phyloP scores from a whole-genome alignment of 2,113 vertebrate species.

The Ardeotis arabs region DNA sequence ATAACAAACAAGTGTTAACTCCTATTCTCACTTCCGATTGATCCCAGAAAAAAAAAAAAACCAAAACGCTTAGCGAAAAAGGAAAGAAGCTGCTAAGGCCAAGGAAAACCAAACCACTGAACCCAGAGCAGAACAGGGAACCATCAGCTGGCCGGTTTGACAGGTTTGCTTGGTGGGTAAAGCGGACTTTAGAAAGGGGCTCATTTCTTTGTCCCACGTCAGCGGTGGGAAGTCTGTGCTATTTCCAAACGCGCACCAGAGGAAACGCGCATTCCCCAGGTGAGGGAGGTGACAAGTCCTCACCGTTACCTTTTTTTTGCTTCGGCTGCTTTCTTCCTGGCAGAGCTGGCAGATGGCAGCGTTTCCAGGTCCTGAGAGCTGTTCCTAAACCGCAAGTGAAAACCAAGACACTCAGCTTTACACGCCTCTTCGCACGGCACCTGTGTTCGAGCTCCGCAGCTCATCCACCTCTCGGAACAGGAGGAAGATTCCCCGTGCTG shows the following conservation, averaged over 20 bases:
- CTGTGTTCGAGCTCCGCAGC: not conserved
- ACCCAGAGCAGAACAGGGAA: not conserved
- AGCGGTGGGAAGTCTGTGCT: not conserved
- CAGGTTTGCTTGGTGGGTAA: not conserved
- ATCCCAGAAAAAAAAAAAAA: not conserved
- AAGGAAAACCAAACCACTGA: not conserved
- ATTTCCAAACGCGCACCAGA: rapidly evolving
- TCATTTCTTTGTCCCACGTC: not conserved
- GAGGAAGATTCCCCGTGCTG: not conserved
- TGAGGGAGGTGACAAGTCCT: not conserved
- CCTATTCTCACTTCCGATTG: not conserved
- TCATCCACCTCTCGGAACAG: rapidly evolving
- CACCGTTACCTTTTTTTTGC: constrained; percentile 77
- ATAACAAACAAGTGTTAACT: not conserved
- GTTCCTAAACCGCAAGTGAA: constrained; percentile 69
- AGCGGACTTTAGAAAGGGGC: not conserved
- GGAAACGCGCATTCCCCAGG: rapidly evolving
- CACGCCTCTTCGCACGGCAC: not conserved
- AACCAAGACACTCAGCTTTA: not conserved
- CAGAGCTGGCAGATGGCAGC: constrained; percentile 82
- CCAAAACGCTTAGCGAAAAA: not conserved
- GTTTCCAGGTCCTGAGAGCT: constrained; percentile 40
- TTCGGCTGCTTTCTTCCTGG: constrained; percentile 74
- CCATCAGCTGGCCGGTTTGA: not conserved
- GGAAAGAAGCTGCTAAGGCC: not conserved